A percentile compares a stretch with the other conserved stretches of the same genome.
phyloP scores from a whole-genome alignment of 2,797 vertebrate genomes.

The Vespertilio murinus region DNA sequence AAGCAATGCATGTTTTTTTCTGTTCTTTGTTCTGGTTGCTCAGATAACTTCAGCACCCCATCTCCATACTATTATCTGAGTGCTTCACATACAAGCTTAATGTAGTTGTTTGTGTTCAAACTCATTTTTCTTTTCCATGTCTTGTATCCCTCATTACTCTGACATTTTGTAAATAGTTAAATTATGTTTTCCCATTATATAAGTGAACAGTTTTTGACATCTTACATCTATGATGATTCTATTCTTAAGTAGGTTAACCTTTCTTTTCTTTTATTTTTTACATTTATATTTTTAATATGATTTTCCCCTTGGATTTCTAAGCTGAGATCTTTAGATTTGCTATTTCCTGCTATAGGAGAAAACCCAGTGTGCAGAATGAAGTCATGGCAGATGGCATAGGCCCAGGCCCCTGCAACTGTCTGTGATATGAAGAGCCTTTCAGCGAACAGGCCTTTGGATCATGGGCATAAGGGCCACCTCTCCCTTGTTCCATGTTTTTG shows the following conservation, averaged over 20 bases:
- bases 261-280: background rate
- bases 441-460: conserved; percentile 32
- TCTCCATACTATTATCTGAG: background rate
- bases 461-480: background rate
- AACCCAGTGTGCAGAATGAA: background rate
- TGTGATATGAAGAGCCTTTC: background rate
- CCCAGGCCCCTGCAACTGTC: background rate
- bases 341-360: background rate
- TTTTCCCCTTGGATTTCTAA: background rate
- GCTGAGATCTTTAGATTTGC: background rate
- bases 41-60: background rate
- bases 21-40: background rate
- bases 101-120: background rate
- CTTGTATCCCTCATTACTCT: background rate
- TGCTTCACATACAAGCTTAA: background rate
- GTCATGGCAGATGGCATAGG: background rate
- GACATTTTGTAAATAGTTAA: background rate
- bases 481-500: background rate
- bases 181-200: background rate
- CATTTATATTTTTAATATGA: background rate
- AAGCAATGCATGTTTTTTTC: background rate
- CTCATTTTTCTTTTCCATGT: background rate
- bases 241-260: background rate
- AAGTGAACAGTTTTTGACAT: background rate
- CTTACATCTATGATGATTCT: background rate